These are phyloP conservation scores for Melanotus villosus DNA, from an alignment of 2,888 invertebrate genomes.

Conservation along the genomic window DNA sequence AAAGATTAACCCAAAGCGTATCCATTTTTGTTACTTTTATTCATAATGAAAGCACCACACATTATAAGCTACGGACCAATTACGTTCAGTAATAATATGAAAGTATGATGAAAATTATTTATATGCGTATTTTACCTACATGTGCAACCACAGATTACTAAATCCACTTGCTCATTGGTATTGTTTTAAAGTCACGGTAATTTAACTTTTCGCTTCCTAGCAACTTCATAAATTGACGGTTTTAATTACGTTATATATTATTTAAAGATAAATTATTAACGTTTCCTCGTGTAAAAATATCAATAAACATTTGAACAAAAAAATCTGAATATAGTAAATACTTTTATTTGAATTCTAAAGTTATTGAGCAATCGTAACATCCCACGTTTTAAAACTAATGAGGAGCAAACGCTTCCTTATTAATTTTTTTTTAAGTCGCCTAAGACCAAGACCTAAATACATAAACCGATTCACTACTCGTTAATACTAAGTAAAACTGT, in stretches of 20 bases:
- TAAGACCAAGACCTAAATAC: too few relatives aligned
- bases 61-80: conserved; percentile 4
- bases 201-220: conserved; percentile 22
- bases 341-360: too few relatives aligned
- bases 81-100: conserved; percentile 4
- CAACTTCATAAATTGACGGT: conserved; percentile 1
- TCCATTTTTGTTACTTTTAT: not conserved
- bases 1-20: not conserved
- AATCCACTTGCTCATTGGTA: conserved; percentile 19
- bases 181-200: conserved; percentile 28
- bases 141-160: conserved; percentile 30
- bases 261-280: too few relatives aligned
- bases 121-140: conserved; percentile 31
- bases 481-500: too few relatives aligned
- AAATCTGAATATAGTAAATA: too few relatives aligned
- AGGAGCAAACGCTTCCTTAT: too few relatives aligned
- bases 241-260: not conserved
- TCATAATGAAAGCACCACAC: not conserved
- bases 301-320: too few relatives aligned
- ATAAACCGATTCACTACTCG: too few relatives aligned
- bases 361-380: too few relatives aligned
- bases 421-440: too few relatives aligned
- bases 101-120: conserved; percentile 14
- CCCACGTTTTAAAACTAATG: too few relatives aligned
- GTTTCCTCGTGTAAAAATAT: too few relatives aligned